These are phyloP conservation scores for Crotalus helleri DNA, from an alignment of 2,113 vertebrate genomes.

Conservation along the genomic window DNA sequence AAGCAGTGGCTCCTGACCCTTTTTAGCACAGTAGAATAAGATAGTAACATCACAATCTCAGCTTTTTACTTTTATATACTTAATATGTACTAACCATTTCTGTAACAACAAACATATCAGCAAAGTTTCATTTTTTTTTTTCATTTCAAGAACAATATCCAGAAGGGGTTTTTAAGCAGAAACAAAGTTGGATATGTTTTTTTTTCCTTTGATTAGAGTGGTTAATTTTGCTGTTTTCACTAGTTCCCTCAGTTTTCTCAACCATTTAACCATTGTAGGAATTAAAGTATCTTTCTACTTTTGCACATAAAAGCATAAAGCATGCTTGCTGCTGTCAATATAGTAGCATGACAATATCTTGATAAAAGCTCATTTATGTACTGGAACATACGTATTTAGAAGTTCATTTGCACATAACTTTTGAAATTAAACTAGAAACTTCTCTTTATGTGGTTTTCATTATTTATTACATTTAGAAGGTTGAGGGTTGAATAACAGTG, in stretches of 20 bases:
- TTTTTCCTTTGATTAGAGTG: background rate
- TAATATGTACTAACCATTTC: background rate
- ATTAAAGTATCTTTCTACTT: background rate
- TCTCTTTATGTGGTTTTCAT: background rate
- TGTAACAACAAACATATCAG: background rate
- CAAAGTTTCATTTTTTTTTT: background rate
- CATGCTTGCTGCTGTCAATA: background rate
- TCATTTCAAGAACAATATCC: background rate
- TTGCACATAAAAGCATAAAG: background rate
- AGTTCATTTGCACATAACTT: background rate
- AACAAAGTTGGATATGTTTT: background rate
- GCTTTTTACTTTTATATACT: background rate
- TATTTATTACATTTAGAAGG: background rate
- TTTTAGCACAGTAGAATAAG: background rate
- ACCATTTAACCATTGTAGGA: background rate
- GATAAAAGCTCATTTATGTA: background rate
- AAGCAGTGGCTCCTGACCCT: background rate
- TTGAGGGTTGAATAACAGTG: background rate
- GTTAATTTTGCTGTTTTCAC: no score
- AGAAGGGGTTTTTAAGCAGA: background rate
- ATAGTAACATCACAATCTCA: background rate
- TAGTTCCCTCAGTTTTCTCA: background rate
- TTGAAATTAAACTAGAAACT: background rate
- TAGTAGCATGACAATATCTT: background rate
- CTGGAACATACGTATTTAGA: background rate